Conservation (phyloP, 2,113 vertebrate species). For the Ptilorrhoa leucosticta region DNA sequence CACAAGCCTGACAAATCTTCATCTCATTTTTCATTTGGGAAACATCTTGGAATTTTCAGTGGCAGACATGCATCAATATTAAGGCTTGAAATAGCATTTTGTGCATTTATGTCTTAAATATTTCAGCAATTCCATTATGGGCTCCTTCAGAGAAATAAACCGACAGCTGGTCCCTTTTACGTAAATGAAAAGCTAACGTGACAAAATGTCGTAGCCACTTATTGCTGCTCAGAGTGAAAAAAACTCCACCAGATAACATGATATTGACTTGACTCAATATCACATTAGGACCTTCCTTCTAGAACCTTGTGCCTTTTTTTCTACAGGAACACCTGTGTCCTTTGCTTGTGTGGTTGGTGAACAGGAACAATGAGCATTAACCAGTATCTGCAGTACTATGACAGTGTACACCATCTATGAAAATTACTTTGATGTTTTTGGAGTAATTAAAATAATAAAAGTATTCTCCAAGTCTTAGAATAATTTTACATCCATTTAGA, state of each 20-base stretch:
- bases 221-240: background rate
- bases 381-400: background rate
- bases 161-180: conserved; percentile 17
- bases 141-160: conserved; percentile 34
- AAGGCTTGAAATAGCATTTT: conserved; percentile 15
- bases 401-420: fast-evolving
- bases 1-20: background rate
- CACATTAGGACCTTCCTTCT: background rate
- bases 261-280: background rate
- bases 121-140: conserved; percentile 47
- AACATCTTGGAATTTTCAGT: background rate
- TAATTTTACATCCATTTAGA: background rate
- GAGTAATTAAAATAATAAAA: background rate
- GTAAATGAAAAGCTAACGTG: background rate
- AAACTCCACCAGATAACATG: background rate
- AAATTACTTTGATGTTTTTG: background rate
- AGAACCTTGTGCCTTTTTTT: background rate
- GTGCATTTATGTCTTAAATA: conserved; percentile 43
- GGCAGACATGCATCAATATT: background rate
- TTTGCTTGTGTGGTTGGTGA: background rate
- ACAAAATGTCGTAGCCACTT: conserved; percentile 6
- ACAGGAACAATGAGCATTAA: background rate
- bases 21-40: background rate
- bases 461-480: background rate
- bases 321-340: background rate